A percentile compares a stretch with the other conserved stretches of the same genome.
These are phyloP conservation scores for Leucoma salicis DNA, from an alignment of 2,888 invertebrate genomes.

Conservation along the genomic window DNA sequence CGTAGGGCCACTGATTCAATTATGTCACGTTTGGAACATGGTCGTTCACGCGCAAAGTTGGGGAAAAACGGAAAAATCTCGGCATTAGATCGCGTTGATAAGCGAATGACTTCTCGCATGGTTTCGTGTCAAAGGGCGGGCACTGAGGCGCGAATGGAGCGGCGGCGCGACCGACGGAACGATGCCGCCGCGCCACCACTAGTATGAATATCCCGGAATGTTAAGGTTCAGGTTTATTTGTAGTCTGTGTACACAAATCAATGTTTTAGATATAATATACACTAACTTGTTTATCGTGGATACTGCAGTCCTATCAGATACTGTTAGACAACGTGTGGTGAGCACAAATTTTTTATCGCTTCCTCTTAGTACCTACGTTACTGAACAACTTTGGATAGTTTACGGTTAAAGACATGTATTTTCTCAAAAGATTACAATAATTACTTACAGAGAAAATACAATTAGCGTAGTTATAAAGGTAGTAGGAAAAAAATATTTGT, in stretches of 20 bases:
- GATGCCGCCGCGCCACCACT: neutral
- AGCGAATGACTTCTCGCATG: slow-evolving; percentile 80
- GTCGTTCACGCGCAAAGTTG: slow-evolving; percentile 66
- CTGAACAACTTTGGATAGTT: no score
- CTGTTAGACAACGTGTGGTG: slow-evolving; percentile 61
- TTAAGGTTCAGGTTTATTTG: slow-evolving; percentile 24
- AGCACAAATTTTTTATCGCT: slow-evolving; percentile 54
- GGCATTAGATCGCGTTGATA: slow-evolving; percentile 72
- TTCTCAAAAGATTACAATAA: no score
- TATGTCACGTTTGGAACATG: slow-evolving; percentile 67
- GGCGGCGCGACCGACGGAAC: slow-evolving; percentile 29
- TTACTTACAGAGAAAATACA: no score
- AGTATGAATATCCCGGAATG: slow-evolving; percentile 5
- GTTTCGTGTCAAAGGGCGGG: slow-evolving; percentile 74
- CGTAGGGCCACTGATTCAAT: slow-evolving; percentile 70
- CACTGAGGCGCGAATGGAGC: slow-evolving; percentile 55
- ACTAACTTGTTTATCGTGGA: slow-evolving; percentile 61
- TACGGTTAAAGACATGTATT: no score
- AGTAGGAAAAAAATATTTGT: no score
- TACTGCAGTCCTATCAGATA: slow-evolving; percentile 67
- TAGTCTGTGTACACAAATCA: neutral
- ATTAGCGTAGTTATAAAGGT: no score
- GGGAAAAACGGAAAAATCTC: slow-evolving; percentile 80
- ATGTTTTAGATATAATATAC: neutral
- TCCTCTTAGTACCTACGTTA: no score